These are phyloP conservation scores for Eretmocerus hayati DNA, from an alignment of 2,888 invertebrate genomes.

Conservation along the genomic window DNA sequence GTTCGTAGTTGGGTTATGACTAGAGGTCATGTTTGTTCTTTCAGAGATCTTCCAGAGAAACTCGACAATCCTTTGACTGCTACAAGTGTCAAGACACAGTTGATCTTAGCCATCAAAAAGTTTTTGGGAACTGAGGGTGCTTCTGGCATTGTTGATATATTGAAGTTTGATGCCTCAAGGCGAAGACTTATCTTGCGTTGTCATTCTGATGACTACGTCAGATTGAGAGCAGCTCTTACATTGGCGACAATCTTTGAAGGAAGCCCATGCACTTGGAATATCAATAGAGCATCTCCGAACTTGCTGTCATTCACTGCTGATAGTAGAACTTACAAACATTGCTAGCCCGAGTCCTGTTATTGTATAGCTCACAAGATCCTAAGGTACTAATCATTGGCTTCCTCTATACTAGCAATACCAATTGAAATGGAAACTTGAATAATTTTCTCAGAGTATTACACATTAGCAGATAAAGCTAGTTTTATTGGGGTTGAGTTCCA, in stretches of 20 bases:
- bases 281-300: constrained; percentile 51
- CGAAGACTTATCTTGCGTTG: constrained; percentile 54
- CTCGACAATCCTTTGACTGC: constrained; percentile 45
- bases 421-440: too few relatives aligned
- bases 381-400: not conserved
- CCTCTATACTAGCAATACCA: too few relatives aligned
- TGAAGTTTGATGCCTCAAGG: constrained; percentile 50
- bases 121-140: constrained; percentile 57
- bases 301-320: constrained; percentile 39
- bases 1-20: not conserved
- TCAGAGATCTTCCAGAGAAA: constrained; percentile 48
- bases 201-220: constrained; percentile 50
- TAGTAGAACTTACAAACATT: constrained; percentile 36
- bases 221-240: constrained; percentile 54
- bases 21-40: too few relatives aligned
- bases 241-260: constrained; percentile 48
- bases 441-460: too few relatives aligned
- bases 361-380: not conserved
- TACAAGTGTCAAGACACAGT: constrained; percentile 54
- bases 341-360: not conserved
- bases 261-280: constrained; percentile 49
- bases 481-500: constrained; percentile 1
- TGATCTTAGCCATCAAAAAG: constrained; percentile 49
- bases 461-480: not conserved
- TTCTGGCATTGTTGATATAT: constrained; percentile 51